Conservation (phyloP, 2,888 invertebrate genomes). For the Zhuqinia jingwanae region DNA sequence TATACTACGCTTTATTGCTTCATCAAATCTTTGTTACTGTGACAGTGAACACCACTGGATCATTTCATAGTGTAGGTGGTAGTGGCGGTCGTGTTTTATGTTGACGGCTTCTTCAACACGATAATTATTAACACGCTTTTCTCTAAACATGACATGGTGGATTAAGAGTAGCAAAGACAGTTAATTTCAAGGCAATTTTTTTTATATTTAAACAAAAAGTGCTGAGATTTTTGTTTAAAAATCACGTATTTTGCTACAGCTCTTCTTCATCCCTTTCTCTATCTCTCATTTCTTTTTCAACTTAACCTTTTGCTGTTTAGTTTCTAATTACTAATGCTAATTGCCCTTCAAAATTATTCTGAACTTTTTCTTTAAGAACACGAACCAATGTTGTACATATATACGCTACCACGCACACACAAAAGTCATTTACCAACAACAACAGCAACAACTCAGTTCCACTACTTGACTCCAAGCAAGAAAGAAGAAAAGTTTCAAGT, state of each 20-base stretch:
- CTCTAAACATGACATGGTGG: slow-evolving; percentile 5
- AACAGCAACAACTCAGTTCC: not conserved
- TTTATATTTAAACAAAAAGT: too few species aligned
- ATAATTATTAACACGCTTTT: slow-evolving; percentile 5
- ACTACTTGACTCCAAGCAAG: not conserved
- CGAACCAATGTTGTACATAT: not conserved
- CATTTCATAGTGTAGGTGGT: not conserved
- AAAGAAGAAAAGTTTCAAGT: not conserved
- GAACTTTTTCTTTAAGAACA: not conserved
- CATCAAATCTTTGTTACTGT: slow-evolving; percentile 11
- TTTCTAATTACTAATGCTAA: slow-evolving; percentile 46
- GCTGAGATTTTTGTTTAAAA: too few species aligned
- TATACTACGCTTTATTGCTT: not conserved
- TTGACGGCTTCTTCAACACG: not conserved
- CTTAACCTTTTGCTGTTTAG: not conserved
- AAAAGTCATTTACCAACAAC: not conserved
- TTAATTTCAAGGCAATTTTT: not conserved
- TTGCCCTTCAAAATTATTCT: slow-evolving; percentile 16
- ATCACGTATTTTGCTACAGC: too few species aligned
- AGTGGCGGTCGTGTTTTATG: not conserved
- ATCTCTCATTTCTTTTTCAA: too few species aligned
- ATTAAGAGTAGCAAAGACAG: not conserved
- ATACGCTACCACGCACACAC: too few species aligned
- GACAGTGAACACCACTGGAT: not conserved
- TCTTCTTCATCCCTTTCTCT: too few species aligned